phyloP scores from a whole-genome alignment of 2,888 invertebrate genomes.

The Halictus quadricinctus region DNA sequence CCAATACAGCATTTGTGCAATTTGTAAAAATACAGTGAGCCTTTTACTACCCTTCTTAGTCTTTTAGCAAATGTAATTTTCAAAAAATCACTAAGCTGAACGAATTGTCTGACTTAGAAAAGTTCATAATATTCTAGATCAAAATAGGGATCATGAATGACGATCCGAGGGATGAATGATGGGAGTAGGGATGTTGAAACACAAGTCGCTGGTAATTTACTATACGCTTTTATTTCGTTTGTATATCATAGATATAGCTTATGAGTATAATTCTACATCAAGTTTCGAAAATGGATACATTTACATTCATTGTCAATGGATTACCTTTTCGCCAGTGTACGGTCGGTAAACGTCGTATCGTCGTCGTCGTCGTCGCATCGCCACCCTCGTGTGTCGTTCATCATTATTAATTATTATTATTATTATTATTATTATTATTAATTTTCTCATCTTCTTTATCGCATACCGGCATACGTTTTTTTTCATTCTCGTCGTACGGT shows the following conservation, averaged over 20 bases:
- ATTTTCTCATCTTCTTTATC: constrained; percentile 1
- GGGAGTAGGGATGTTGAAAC: not conserved
- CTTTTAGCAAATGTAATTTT: too few species aligned
- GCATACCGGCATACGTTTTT: constrained; percentile 27
- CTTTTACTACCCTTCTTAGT: too few species aligned
- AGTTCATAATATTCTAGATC: not conserved
- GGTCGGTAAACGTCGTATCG: constrained; percentile 49
- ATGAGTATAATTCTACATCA: constrained; percentile 83
- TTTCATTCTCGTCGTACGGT: constrained; percentile 57
- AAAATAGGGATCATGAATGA: not conserved
- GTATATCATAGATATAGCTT: constrained; percentile 83
- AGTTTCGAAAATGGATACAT: constrained; percentile 83
- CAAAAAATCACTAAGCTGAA: too few species aligned
- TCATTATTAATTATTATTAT: not conserved
- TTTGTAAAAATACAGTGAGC: too few species aligned
- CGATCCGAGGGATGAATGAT: not conserved
- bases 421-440: not conserved
- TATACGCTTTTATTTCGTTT: constrained; percentile 82
- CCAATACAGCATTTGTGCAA: too few species aligned
- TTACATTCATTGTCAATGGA: constrained; percentile 83
- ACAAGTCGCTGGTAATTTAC: constrained; percentile 72
- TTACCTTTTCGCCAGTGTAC: constrained; percentile 73
- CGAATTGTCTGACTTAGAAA: not conserved
- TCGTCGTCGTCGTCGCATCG: constrained; percentile 60
- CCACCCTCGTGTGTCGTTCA: constrained; percentile 46